phyloP scores from a whole-genome alignment of 2,888 invertebrate genomes.

The Acholoe squamosa region DNA sequence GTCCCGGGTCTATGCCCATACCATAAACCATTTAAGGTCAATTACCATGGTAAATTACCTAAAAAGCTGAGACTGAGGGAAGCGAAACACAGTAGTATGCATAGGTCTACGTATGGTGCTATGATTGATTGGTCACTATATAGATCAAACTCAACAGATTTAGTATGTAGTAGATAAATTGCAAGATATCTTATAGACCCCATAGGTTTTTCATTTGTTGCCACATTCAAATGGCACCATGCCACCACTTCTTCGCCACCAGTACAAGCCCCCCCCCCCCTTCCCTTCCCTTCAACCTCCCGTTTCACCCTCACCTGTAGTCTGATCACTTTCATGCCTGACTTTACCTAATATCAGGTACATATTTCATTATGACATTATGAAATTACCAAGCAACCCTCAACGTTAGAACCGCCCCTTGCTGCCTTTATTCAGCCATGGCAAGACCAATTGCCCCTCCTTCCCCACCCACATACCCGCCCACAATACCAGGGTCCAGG shows the following conservation, averaged over 20 bases:
- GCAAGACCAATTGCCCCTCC: background rate
- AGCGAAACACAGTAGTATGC: no score
- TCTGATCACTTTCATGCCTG: slow-evolving; percentile 40
- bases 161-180: no score
- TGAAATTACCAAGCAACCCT: background rate
- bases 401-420: no score
- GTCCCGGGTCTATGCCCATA: no score
- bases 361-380: slow-evolving; percentile 37
- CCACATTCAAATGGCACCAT: background rate
- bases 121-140: no score
- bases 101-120: no score
- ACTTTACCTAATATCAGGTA: background rate
- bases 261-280: background rate
- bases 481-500: background rate
- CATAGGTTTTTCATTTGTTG: no score
- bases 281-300: background rate
- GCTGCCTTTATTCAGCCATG: background rate
- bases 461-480: background rate
- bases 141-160: no score
- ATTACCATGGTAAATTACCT: no score
- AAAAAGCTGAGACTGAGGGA: no score
- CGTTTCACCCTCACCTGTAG: background rate
- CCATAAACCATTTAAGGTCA: no score
- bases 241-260: background rate
- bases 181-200: no score